These are phyloP conservation scores for Chlorops oryzae DNA, from an alignment of 1,140 invertebrate genomes.

Conservation along the genomic window DNA sequence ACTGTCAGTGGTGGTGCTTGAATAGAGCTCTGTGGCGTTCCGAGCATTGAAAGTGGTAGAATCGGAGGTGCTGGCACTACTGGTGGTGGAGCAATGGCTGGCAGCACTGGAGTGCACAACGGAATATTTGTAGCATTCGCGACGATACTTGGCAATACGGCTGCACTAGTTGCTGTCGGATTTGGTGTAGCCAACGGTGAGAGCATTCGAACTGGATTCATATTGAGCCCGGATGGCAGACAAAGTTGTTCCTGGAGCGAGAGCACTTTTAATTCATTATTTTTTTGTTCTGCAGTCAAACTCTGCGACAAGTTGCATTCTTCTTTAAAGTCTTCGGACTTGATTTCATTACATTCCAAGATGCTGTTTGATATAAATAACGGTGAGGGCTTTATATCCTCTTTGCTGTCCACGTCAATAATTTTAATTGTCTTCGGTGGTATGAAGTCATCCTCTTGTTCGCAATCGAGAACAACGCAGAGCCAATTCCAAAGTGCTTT, in stretches of 20 bases:
- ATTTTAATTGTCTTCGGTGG: conserved; percentile 43
- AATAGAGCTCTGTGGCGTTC: too few relatives aligned
- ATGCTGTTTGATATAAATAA: conserved; percentile 1
- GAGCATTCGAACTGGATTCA: conserved; percentile 45
- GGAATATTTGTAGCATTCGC: conserved; percentile 4
- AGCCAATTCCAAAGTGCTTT: conserved; percentile 57
- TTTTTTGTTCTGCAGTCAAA: conserved; percentile 37
- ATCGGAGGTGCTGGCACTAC: neutral
- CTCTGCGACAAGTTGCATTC: conserved; percentile 25
- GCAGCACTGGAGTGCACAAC: conserved; percentile 9
- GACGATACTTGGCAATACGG: conserved; percentile 17
- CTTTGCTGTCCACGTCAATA: too few relatives aligned
- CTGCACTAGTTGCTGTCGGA: conserved; percentile 24
- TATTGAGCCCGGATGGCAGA: conserved; percentile 45
- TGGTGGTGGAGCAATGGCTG: neutral
- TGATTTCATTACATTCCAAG: conserved; percentile 19
- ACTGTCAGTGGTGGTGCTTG: conserved; percentile 3
- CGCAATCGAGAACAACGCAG: conserved; percentile 39
- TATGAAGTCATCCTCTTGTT: conserved; percentile 43
- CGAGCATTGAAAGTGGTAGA: conserved; percentile 8
- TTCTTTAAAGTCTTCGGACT: conserved; percentile 22
- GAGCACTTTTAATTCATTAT: conserved; percentile 40
- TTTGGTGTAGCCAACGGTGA: conserved; percentile 40
- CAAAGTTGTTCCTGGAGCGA: conserved; percentile 44
- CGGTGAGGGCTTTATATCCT: too few relatives aligned